These are phyloP conservation scores for Chroicocephalus ridibundus DNA, from an alignment of 2,113 vertebrate species.

Conservation along the genomic window DNA sequence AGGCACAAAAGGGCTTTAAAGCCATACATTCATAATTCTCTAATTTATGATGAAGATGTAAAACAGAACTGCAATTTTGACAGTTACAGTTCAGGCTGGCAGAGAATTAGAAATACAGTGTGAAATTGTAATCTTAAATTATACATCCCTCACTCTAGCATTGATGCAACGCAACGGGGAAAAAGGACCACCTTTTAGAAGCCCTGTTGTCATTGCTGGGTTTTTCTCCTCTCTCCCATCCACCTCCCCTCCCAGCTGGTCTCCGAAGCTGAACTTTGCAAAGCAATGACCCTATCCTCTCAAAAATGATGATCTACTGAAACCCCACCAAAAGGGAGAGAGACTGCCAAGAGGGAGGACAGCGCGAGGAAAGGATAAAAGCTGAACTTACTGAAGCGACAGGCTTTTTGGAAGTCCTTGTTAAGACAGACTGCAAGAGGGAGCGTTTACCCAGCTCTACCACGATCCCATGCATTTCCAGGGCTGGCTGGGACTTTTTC, in stretches of 20 bases:
- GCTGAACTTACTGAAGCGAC: constrained; percentile 10
- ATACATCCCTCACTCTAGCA: background rate
- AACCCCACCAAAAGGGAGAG: background rate
- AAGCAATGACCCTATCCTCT: background rate
- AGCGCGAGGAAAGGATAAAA: background rate
- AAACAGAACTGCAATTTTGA: background rate
- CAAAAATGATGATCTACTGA: background rate
- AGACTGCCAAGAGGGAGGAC: background rate
- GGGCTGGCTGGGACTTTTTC: background rate
- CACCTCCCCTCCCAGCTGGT: background rate
- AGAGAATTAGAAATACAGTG: background rate
- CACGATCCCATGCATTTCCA: background rate
- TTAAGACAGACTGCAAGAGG: background rate
- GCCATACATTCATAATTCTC: background rate
- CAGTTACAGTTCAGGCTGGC: background rate
- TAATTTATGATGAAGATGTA: background rate
- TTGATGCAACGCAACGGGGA: background rate
- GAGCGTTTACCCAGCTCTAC: background rate
- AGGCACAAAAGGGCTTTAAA: background rate
- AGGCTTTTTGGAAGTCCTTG: constrained; percentile 4
- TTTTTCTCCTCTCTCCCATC: background rate
- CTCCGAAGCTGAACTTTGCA: background rate
- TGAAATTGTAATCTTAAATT: background rate
- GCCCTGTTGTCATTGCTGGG: background rate
- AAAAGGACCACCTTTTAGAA: background rate